Evolutionary conservation across 2,888 invertebrate species (phyloP), one percentile per base, ranked within the genome.

Genomic region (Priapulus caudatus): DNA sequence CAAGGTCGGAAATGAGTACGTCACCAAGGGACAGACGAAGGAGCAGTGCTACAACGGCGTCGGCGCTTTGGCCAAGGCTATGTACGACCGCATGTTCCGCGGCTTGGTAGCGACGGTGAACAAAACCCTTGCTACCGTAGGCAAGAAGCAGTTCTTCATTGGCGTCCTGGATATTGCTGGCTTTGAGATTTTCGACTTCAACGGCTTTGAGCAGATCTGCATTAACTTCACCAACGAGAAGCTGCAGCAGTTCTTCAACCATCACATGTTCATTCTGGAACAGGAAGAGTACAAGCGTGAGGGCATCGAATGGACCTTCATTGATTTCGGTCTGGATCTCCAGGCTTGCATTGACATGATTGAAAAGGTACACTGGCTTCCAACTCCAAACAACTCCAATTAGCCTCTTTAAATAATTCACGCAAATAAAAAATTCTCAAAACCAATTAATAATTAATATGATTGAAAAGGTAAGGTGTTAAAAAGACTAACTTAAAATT

Each of bases 261-360:
- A 75, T 58, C 75, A 75, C 72, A 75, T 75, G 75, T 75, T 75
- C 63, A 72, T 75, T 44, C 65, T 75, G 58, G 75, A 75, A 61
- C 75, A 75, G 63, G 75, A 75, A 61, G 70, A 71, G 56, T 72
- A 71, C 64, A 69, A 68, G 60, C 68, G 67, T 60, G 71, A 72
- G 60, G 70, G 68, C 18, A 72, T 71, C 55, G 62, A 66, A 50
- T 72, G 70, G 70, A 67, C 65, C 52, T 74, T 74, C 62, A 74
- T 73, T 52, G 72, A 72, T 58, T 71, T 65, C 58, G 92, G 92
- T 75, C 87, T 92, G 85, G 91, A 92, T 76, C 81, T 92, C 75
- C 81, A 85, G 68, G 87, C 88, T 74, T 90, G 90, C 81, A 92
- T 92, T 77, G 90, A 91, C 75, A 79, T 93, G 67, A 87, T 89